Base-by-base conservation (phyloP, 2,888 invertebrate genomes). In the Orchestes rusci region DNA sequence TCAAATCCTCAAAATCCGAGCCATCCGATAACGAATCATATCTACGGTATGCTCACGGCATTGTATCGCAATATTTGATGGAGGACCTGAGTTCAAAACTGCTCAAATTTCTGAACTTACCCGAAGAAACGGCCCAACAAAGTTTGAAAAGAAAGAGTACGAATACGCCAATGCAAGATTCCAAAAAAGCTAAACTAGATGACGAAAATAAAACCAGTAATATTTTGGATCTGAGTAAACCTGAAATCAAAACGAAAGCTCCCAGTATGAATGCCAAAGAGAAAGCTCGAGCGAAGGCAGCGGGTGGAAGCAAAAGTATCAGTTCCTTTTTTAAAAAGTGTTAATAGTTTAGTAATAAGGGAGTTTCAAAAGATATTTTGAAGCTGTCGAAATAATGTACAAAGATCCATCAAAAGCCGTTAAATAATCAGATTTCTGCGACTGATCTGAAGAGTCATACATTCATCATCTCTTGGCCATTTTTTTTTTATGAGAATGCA, bases 221-320 rank as follows among this genome's bases (percentile, higher is more conserved):
- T 38, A 67, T 62, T 43, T 59, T 70, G 43, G 72, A 69, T 39
- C 62, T 64, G 47, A 68, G 65, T 56, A 68, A 62, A 57, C 64
- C 66, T 40, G 72, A 73, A 19, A 52, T 52, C 30, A 63, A 62
- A 48, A 18, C 56, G 4, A 74, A 77, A 58, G 70, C 73, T 50
- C 75, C 76, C 47, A 59, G 70, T 17, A 57, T 79, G 43, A 73
- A 79, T 31, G 73, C 82, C 5, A 89, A 87, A 67, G 84, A 86
- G 58, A 82, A 86, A 56, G 77, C 82, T 0, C 71, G 80, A 56
- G 77, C 79, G 57, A 88, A 85, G 65, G 83, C 87, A 42, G 88
- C 89, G 19, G 74, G 76, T 57, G 84, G 87, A 37, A 82, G 83
- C 18, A 89, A 87, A 70, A 82, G 76, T 57, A 87, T 89, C 61